Evolutionary conservation across 2,113 vertebrate species (phyloP), one percentile per base, ranked within the genome.

Genomic region (Delphinapterus leucas): DNA sequence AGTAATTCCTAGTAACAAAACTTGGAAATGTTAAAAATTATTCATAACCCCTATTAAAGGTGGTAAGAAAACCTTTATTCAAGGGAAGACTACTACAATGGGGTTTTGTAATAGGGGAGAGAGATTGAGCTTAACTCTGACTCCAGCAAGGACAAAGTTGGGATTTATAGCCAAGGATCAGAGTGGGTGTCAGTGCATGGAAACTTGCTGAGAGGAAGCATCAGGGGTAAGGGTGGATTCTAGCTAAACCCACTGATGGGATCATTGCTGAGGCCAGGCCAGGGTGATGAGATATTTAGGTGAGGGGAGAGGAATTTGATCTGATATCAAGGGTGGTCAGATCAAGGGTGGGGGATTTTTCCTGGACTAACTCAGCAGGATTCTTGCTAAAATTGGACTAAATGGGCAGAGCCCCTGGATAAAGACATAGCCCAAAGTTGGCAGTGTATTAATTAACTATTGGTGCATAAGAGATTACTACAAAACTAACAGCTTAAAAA

Each of bases 1-100:
- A 70, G 25, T 95, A 87, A 81, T 77, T 86, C 21, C 80, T 83
- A 90, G 81, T 93, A 65, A 65, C 0, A 93, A 86, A 93, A 90
- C 47, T 85, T 80, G n/a, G 28, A 82, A 94, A 87, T 87, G 38
- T 87, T 70, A 70, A 77, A 92, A 86, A n/a, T 44, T 86, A 47
- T n/a, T 68, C 49, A 17, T 79, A 25, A 49, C 38, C 23, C 53
- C 63, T 67, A 58, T 12, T 49, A 79, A 90, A 67, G 8, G 68
- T 21, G 31, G 33, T 80, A 79, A 36, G 33, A 33, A 80, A 47
- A 87, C 36, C n/a, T 58, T 70, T 81, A 70, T 80, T 91, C 36
- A 58, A 58, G 63, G 26, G 28, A 31, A 36, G 20, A 58, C 7
- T 68, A 70, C 8, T 41, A 33, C 33, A 91, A 4, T 70, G 36